A percentile compares a stretch with the other conserved stretches of the same genome.
phyloP scores from a whole-genome alignment of 2,113 vertebrate species.

The Colinus virginianus region DNA sequence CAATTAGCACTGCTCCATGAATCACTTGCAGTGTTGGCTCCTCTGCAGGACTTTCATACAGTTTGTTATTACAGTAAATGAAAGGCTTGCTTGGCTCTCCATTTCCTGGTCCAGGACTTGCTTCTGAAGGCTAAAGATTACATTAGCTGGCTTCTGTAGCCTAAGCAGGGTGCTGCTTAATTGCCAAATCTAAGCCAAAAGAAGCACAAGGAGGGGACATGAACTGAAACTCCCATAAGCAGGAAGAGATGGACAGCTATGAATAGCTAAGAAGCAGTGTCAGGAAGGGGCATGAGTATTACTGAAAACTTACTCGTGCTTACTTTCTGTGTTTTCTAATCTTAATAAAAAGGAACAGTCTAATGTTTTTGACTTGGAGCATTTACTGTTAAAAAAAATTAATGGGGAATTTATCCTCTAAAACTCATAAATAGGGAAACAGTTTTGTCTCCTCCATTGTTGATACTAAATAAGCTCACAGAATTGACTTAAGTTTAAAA shows the following conservation, averaged over 20 bases:
- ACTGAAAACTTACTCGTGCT: not conserved
- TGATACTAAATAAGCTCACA: not conserved
- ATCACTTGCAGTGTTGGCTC: not conserved
- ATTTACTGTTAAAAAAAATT: not conserved
- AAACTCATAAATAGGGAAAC: not conserved
- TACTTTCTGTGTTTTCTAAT: not conserved
- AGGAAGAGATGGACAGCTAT: not conserved
- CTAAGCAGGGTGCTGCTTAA: not conserved
- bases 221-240: not conserved
- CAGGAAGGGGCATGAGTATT: not conserved
- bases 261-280: not conserved
- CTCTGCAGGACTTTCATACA: not conserved
- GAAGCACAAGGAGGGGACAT: not conserved
- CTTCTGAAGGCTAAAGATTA: not conserved
- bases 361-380: not conserved
- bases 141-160: not conserved
- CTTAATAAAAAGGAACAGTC: not conserved
- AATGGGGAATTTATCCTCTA: not conserved
- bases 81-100: not conserved
- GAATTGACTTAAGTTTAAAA: not conserved
- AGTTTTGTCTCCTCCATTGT: not conserved
- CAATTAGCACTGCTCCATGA: constrained; percentile 35
- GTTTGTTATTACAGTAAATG: constrained; percentile 11
- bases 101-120: not conserved
- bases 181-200: not conserved